Conservation (phyloP, 2,797 vertebrate species). For the Tamandua tetradactyla region DNA sequence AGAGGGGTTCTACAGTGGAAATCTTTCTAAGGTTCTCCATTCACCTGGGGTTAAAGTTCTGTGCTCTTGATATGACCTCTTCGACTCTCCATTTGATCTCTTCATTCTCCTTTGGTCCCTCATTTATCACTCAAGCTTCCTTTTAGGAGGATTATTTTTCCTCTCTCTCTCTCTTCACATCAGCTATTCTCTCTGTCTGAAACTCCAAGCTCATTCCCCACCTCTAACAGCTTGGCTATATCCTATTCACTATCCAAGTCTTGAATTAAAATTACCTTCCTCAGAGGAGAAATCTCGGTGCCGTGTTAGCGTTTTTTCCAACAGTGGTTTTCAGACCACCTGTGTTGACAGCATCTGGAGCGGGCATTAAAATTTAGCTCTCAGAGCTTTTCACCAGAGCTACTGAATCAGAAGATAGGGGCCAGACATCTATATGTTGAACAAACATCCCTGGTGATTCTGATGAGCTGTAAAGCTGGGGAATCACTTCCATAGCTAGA, state of each 20-base stretch:
- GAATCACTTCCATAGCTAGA: neutral
- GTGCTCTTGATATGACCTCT: neutral
- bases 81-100: neutral
- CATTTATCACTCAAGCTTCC: neutral
- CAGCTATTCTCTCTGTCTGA: neutral
- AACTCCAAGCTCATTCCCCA: neutral
- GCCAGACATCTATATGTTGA: neutral
- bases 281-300: neutral
- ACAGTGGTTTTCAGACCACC: neutral
- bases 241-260: neutral
- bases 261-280: constrained; percentile 16
- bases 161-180: neutral
- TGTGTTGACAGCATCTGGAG: neutral
- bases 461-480: neutral
- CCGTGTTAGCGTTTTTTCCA: neutral
- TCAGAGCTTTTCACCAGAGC: neutral
- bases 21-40: neutral
- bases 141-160: neutral
- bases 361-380: neutral
- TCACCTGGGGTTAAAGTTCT: neutral
- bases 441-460: neutral
- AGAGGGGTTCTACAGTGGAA: neutral
- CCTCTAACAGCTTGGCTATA: neutral
- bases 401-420: neutral
- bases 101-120: neutral